Percentiles rank a stretch among this genome's conserved stretches.
Evolutionary conservation across 2,888 invertebrate genomes (phyloP).

Genomic region (Nowickia ferox): DNA sequence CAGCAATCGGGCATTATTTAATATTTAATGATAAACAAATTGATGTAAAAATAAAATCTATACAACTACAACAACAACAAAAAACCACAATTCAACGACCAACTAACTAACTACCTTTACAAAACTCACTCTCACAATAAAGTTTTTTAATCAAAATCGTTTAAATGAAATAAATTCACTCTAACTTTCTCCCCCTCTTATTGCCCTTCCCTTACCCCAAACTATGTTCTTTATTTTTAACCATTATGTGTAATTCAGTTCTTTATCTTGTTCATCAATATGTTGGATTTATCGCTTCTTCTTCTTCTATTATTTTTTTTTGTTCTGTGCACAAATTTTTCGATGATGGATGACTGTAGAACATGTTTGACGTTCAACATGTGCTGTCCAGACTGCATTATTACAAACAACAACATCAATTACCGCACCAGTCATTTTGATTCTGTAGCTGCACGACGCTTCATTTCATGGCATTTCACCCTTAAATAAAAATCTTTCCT

Average conservation of each 20-base stretch:
- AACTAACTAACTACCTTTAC: neutral
- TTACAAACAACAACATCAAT: conserved; percentile 64
- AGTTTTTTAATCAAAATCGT: conserved; percentile 20
- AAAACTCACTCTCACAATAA: neutral
- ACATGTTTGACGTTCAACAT: conserved; percentile 67
- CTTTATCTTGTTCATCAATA: conserved; percentile 66
- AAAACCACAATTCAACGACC: conserved; percentile 38
- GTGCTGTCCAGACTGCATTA: conserved; percentile 69
- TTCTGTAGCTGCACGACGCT: conserved; percentile 17
- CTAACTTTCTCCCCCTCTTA: neutral
- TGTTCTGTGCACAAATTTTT: conserved; percentile 36
- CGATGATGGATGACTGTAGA: conserved; percentile 66
- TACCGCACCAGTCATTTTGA: conserved; percentile 67
- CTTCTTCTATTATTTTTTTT: conserved; percentile 16
- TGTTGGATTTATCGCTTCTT: conserved; percentile 60
- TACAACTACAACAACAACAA: neutral
- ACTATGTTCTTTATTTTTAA: neutral
- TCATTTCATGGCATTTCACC: conserved; percentile 25
- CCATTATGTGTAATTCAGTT: conserved; percentile 29
- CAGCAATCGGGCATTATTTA: conserved; percentile 50
- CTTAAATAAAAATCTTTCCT: conserved; percentile 31
- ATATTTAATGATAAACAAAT: conserved; percentile 70
- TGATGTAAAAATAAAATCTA: conserved; percentile 40
- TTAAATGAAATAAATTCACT: conserved; percentile 16
- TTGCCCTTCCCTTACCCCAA: neutral